Conservation (phyloP, 2,888 invertebrate genomes). For the Calameuta filiformis region DNA sequence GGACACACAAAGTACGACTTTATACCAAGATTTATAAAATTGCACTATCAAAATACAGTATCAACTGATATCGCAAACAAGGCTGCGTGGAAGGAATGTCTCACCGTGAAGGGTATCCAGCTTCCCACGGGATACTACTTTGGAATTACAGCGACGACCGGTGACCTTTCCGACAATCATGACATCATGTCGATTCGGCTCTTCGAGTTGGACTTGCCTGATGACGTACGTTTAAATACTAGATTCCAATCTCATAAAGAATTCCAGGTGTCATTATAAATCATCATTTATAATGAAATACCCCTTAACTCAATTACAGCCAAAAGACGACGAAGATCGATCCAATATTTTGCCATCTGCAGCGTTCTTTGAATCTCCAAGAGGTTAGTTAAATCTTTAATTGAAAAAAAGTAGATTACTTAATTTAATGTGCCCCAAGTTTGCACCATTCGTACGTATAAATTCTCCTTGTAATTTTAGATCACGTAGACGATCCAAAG, state of each 20-base stretch:
- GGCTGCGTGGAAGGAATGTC: conserved; percentile 94
- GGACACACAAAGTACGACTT: too few relatives aligned
- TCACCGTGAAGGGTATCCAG: conserved; percentile 87
- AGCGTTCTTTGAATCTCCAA: conserved; percentile 87
- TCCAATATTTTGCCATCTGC: conserved; percentile 90
- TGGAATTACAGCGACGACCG: conserved; percentile 95
- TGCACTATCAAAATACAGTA: conserved; percentile 69
- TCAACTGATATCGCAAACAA: conserved; percentile 92
- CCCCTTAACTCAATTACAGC: conserved; percentile 62
- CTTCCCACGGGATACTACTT: conserved; percentile 96
- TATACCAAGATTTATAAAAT: too few relatives aligned
- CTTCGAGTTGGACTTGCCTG: conserved; percentile 88
- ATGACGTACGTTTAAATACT: conserved; percentile 67
- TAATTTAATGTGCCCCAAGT: neutral
- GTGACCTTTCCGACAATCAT: conserved; percentile 96
- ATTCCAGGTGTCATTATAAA: too few relatives aligned
- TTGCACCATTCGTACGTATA: too few relatives aligned
- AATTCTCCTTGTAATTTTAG: conserved; percentile 61
- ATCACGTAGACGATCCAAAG: conserved; percentile 89
- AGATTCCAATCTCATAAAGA: neutral
- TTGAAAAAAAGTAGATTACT: neutral
- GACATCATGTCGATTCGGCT: conserved; percentile 92
- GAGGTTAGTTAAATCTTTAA: conserved; percentile 68
- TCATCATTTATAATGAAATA: too few relatives aligned
- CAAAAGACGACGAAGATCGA: conserved; percentile 77